Evolutionary conservation across 2,797 vertebrate genomes (phyloP).

Genomic region (Chelon auratus): DNA sequence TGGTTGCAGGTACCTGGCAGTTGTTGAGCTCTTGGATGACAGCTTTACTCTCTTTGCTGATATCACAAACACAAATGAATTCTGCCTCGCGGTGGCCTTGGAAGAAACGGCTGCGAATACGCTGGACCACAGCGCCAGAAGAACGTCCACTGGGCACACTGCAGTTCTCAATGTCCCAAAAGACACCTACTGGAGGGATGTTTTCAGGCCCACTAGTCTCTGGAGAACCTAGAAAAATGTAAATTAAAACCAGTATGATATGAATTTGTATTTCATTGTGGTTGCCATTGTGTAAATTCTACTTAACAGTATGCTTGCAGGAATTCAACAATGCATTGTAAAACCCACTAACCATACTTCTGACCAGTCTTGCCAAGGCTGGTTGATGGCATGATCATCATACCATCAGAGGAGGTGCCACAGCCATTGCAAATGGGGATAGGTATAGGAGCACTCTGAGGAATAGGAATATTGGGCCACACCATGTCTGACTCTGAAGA

Average conservation of each 20-base stretch:
- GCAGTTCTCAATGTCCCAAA: slow-evolving; percentile 99
- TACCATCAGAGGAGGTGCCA: slow-evolving; percentile 86
- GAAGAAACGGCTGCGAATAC: slow-evolving; percentile 94
- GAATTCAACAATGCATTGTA: background rate
- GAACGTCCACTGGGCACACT: slow-evolving; percentile 95
- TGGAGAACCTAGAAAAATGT: slow-evolving; percentile 83
- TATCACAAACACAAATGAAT: slow-evolving; percentile 99
- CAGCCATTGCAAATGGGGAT: slow-evolving; percentile 95
- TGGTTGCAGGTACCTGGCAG: slow-evolving; percentile 89
- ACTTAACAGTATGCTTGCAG: background rate
- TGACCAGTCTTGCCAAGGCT: slow-evolving; percentile 86
- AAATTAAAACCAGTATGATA: background rate
- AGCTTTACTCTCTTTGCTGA: slow-evolving; percentile 97
- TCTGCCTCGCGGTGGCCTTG: slow-evolving; percentile 97
- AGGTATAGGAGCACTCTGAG: slow-evolving; percentile 85
- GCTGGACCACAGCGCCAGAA: slow-evolving; percentile 92
- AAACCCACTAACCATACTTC: slow-evolving; percentile 85
- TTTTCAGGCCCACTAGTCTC: slow-evolving; percentile 90
- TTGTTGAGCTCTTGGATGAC: slow-evolving; percentile 99
- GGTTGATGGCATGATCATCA: slow-evolving; percentile 82
- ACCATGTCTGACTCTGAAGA: slow-evolving; percentile 86
- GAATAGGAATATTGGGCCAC: slow-evolving; percentile 92
- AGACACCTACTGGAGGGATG: slow-evolving; percentile 95
- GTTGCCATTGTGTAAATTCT: background rate
- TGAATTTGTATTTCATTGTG: background rate